Evolutionary conservation across 2,888 invertebrate species (phyloP).

Genomic region (Holacanthella duospinosa): DNA sequence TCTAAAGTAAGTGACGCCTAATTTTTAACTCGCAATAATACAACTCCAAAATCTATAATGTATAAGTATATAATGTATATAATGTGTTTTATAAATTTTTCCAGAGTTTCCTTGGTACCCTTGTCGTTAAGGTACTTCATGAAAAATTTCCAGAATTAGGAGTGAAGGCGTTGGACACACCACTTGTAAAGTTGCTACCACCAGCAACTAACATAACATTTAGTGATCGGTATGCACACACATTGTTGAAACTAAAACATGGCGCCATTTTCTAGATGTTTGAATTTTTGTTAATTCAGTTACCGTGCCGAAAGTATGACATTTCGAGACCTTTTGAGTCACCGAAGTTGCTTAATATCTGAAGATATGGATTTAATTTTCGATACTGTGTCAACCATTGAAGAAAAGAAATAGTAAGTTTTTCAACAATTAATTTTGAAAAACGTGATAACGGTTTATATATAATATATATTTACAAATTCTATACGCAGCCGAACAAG

Average conservation of each 20-base stretch:
- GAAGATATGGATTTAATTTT: conserved; percentile 12
- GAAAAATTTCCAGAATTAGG: conserved; percentile 23
- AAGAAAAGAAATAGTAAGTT: conserved; percentile 19
- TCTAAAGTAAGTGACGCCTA: too few relatives aligned
- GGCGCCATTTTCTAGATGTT: conserved; percentile 2
- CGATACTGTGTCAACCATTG: conserved; percentile 11
- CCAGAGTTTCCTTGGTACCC: conserved; percentile 17
- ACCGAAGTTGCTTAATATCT: conserved; percentile 18
- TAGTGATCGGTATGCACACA: conserved; percentile 22
- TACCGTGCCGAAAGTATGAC: conserved; percentile 21
- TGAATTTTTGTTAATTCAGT: conserved; percentile 13
- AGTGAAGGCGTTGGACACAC: conserved; percentile 18
- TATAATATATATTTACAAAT: too few relatives aligned
- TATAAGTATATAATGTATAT: too few relatives aligned
- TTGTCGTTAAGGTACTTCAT: conserved; percentile 15
- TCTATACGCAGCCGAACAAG: conserved; percentile 15
- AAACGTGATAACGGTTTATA: not conserved
- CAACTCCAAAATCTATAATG: too few relatives aligned
- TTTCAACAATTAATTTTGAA: not conserved
- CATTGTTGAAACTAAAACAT: too few relatives aligned
- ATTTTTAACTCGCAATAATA: too few relatives aligned
- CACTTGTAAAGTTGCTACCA: conserved; percentile 15
- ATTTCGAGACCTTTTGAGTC: conserved; percentile 27
- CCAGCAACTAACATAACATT: conserved; percentile 17
- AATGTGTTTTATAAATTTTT: not conserved